Percentiles rank a stretch among this genome's conserved stretches.
phyloP scores from a whole-genome alignment of 2,888 invertebrate genomes.

The Oeneis ivallda region DNA sequence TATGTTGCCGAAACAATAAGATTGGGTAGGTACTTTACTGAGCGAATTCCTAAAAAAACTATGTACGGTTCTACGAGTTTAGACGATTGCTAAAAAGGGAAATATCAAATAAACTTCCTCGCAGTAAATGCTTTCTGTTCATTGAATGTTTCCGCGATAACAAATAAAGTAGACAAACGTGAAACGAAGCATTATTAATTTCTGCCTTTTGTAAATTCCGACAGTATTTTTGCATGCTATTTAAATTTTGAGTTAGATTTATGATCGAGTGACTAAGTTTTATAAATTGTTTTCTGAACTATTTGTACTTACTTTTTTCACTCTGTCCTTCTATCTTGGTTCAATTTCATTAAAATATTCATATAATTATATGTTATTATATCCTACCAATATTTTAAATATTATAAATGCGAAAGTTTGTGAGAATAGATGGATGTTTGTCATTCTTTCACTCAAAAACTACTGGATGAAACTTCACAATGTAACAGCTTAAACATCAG shows the following conservation, averaged over 20 bases:
- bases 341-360: background rate
- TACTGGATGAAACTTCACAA: too few relatives aligned
- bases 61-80: background rate
- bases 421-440: too few relatives aligned
- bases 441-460: too few relatives aligned
- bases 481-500: too few relatives aligned
- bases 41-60: background rate
- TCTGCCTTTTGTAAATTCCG: conserved; percentile 13
- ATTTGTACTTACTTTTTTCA: background rate
- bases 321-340: background rate
- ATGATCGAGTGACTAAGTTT: conserved; percentile 20
- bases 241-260: conserved; percentile 25
- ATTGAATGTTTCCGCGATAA: conserved; percentile 8
- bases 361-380: background rate
- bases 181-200: conserved; percentile 23
- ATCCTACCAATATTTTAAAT: too few relatives aligned
- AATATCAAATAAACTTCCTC: conserved; percentile 1
- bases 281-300: conserved; percentile 20
- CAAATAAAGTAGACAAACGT: conserved; percentile 17
- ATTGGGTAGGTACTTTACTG: background rate
- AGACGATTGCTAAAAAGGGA: background rate
- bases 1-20: background rate
- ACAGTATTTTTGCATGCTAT: conserved; percentile 19
- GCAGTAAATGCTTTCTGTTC: conserved; percentile 5
- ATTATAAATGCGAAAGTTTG: too few relatives aligned